These are phyloP conservation scores for Zelleria hepariella DNA, from an alignment of 2,888 invertebrate genomes.

Conservation along the genomic window DNA sequence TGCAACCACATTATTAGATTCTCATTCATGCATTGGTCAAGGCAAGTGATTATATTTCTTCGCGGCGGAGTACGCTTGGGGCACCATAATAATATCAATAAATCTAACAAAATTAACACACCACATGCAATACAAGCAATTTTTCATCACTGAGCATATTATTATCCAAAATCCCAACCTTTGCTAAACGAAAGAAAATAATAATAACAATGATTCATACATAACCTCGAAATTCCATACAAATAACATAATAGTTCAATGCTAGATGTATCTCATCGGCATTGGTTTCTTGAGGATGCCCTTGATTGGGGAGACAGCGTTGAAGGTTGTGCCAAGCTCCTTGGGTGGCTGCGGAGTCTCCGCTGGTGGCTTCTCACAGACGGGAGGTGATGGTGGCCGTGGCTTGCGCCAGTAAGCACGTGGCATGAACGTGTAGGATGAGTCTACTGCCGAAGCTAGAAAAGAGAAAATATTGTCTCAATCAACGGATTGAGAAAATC, in stretches of 20 bases:
- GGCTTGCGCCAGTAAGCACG: constrained; percentile 36
- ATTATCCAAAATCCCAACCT: neutral
- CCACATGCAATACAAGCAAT: no score
- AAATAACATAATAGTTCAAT: neutral
- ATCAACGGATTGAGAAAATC: neutral
- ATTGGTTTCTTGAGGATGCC: constrained; percentile 64
- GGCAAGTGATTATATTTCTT: no score
- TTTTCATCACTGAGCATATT: no score
- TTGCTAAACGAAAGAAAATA: neutral
- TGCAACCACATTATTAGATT: no score
- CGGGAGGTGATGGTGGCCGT: constrained; percentile 18
- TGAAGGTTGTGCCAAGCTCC: constrained; percentile 22
- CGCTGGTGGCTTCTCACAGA: constrained; percentile 29
- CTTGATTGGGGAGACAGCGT: constrained; percentile 32
- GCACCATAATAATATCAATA: no score
- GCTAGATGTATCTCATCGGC: constrained; percentile 59
- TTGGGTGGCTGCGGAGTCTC: constrained; percentile 37
- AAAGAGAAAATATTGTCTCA: constrained; percentile 4
- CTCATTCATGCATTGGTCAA: no score
- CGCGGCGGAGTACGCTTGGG: no score
- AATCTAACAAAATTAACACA: no score
- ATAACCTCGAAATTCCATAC: neutral
- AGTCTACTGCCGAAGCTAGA: constrained; percentile 48
- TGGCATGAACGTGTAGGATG: constrained; percentile 49
- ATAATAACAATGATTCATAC: neutral